These are phyloP conservation scores for Calosoma granatense DNA, from an alignment of 1,140 invertebrate genomes.

Conservation along the genomic window DNA sequence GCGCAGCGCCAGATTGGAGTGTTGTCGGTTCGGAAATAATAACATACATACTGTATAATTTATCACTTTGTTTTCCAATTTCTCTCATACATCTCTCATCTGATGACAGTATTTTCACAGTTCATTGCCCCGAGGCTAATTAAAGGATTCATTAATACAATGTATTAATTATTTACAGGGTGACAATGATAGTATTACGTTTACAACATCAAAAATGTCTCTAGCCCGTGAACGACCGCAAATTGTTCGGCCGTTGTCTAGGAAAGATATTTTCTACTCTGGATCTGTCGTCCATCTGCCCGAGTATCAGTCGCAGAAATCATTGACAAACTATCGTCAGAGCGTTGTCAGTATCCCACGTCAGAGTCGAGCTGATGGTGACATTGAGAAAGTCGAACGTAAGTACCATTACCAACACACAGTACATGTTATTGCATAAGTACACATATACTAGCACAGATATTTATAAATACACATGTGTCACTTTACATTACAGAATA, in stretches of 20 bases:
- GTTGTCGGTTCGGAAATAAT: background rate
- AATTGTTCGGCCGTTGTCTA: conserved; percentile 83
- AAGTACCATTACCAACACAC: too few relatives aligned
- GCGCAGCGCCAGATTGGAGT: background rate
- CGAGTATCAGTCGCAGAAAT: conserved; percentile 87
- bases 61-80: background rate
- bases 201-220: conserved; percentile 38
- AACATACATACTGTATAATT: background rate
- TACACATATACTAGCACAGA: too few relatives aligned
- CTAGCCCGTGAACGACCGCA: conserved; percentile 46
- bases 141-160: too few relatives aligned
- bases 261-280: conserved; percentile 98
- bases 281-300: conserved; percentile 86
- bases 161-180: background rate
- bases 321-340: conserved; percentile 72
- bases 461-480: background rate
- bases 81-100: too few relatives aligned
- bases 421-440: too few relatives aligned
- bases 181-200: conserved; percentile 6
- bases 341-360: conserved; percentile 42
- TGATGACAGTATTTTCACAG: background rate
- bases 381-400: conserved; percentile 61
- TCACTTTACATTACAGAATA: conserved; percentile 38
- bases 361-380: conserved; percentile 36
- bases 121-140: background rate